A percentile compares a stretch with the other conserved stretches of the same genome.
phyloP scores from a whole-genome alignment of 2,888 invertebrate species.

The Troides aeacus region DNA sequence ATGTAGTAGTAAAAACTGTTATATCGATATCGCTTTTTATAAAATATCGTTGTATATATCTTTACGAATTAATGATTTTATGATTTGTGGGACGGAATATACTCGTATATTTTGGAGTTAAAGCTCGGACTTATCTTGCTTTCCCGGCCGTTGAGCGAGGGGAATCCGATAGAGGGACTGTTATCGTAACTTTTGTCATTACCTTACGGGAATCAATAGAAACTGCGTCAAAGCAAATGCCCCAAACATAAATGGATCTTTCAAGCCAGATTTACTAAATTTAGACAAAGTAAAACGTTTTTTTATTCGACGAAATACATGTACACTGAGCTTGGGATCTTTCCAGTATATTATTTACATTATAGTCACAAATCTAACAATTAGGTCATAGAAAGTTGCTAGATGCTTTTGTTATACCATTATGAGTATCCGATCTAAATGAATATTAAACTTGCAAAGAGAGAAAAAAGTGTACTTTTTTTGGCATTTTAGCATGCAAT shows the following conservation, averaged over 20 bases:
- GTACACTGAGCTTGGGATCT: too few species aligned
- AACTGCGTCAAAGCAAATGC: constrained; percentile 11
- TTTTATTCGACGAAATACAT: too few species aligned
- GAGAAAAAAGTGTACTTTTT: too few species aligned
- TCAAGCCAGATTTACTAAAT: background rate
- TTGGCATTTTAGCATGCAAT: too few species aligned
- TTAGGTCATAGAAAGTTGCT: too few species aligned
- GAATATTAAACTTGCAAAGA: too few species aligned
- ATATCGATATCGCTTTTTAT: background rate
- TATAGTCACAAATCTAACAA: too few species aligned
- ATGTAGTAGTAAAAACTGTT: too few species aligned
- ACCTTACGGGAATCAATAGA: constrained; percentile 9
- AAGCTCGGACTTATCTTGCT: constrained; percentile 19
- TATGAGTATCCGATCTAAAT: too few species aligned
- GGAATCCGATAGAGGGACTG: constrained; percentile 14
- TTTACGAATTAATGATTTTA: constrained; percentile 13
- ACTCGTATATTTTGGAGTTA: background rate
- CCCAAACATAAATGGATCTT: background rate
- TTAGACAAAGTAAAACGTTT: too few species aligned
- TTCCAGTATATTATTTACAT: too few species aligned
- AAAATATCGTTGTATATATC: background rate
- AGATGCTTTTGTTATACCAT: too few species aligned
- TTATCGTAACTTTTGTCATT: constrained; percentile 22
- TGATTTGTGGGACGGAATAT: constrained; percentile 3
- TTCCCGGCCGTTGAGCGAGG: constrained; percentile 14